Percentiles rank a stretch among this genome's conserved stretches.
These are phyloP conservation scores for Eledona agricola DNA, from an alignment of 2,888 invertebrate species.

Conservation along the genomic window DNA sequence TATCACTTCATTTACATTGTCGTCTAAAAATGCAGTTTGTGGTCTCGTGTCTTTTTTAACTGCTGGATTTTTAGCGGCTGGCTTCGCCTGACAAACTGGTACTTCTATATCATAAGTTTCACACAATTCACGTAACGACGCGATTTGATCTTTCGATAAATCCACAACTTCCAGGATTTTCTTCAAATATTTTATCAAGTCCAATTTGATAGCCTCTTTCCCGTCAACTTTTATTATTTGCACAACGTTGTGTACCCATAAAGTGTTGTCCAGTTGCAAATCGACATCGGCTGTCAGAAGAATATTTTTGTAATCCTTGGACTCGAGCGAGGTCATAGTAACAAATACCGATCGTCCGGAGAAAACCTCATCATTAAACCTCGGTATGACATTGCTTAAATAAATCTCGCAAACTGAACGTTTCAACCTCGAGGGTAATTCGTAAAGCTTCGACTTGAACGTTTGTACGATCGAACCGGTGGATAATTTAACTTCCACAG, in stretches of 20 bases:
- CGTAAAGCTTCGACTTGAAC: slow-evolving; percentile 61
- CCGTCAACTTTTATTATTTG: slow-evolving; percentile 65
- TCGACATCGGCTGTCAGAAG: slow-evolving; percentile 64
- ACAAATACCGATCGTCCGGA: slow-evolving; percentile 40
- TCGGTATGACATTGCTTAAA: slow-evolving; percentile 55
- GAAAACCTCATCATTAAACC: slow-evolving; percentile 53
- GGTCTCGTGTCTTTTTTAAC: slow-evolving; percentile 45
- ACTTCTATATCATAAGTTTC: slow-evolving; percentile 54
- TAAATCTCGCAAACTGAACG: slow-evolving; percentile 52
- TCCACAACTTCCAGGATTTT: slow-evolving; percentile 63
- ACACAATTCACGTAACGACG: slow-evolving; percentile 64
- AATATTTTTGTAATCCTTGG: slow-evolving; percentile 43
- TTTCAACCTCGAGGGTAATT: slow-evolving; percentile 62
- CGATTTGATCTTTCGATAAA: slow-evolving; percentile 64
- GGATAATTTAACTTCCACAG: slow-evolving; percentile 26
- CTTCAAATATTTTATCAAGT: slow-evolving; percentile 63
- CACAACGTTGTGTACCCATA: slow-evolving; percentile 73
- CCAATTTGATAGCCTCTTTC: slow-evolving; percentile 65
- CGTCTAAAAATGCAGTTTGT: slow-evolving; percentile 66
- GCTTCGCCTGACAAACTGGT: slow-evolving; percentile 45
- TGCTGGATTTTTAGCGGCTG: slow-evolving; percentile 32
- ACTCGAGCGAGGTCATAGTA: slow-evolving; percentile 40
- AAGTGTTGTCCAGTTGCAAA: slow-evolving; percentile 68
- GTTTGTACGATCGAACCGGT: slow-evolving; percentile 64
- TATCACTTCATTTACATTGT: slow-evolving; percentile 60